Base-by-base conservation (phyloP, 1,140 invertebrate species). In the Oryctes rhinoceros region DNA sequence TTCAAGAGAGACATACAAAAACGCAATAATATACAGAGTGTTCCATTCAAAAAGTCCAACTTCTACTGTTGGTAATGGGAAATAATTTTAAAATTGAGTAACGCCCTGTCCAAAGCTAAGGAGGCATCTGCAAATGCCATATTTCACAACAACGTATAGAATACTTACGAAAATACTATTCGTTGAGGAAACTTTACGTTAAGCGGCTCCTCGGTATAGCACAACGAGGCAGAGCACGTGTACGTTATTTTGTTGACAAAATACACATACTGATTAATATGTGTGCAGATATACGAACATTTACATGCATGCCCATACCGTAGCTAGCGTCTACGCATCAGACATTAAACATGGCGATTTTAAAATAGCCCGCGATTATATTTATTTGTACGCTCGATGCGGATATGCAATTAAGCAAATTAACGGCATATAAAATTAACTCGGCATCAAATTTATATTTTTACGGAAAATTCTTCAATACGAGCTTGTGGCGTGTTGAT, bases 291-390 rank as follows among this genome's bases (percentile, higher is more conserved):
- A 59, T n/a, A 59, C 53, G 53, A 18, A 18, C 53, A 59, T 18
- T 7, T 18, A 18, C 13, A 59, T 18, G 24, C 24, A 30, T 30
- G 24, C 24, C 24, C 24, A 6, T 18, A n/a, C 15, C 15, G n/a
- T 15, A 59, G 53, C 15, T n/a, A n/a, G 18, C 18, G 53, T 59
- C 53, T 59, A 15, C 13, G 15, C 53, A 59, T 59, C 13, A 18
- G n/a, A 59, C 15, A 59, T 59, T 59, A 59, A 59, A 59, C 53
- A 59, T 18, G 18, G 53, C 53, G 53, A 18, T n/a, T 59, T 59
- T 59, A 59, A 59, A 59, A 59, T 59, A 59, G 53, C 53, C 18
- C 53, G n/a, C 53, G 53, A 59, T 59, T 59, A 59, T 59, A 59
- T 59, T 59, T 59, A 59, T 59, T 18, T 59, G 15, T 59, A 18